Percentiles rank a stretch among this genome's conserved stretches.
phyloP scores from a whole-genome alignment of 2,113 vertebrate genomes.

The Tamias sibiricus region DNA sequence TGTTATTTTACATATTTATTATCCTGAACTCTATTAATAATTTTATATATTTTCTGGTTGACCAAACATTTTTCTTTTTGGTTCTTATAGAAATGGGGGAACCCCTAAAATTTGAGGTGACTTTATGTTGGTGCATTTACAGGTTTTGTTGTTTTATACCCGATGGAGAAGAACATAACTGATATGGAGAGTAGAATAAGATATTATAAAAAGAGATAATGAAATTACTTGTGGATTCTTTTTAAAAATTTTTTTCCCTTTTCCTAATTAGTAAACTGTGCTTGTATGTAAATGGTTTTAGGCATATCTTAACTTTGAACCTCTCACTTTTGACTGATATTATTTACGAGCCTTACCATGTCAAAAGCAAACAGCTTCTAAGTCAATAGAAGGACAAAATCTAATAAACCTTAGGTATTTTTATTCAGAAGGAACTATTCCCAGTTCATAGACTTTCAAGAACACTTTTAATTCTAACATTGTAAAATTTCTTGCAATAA shows the following conservation, averaged over 20 bases:
- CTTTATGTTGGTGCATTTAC: background rate
- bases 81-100: background rate
- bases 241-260: background rate
- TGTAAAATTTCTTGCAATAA: background rate
- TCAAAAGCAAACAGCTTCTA: slow-evolving; percentile 57
- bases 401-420: background rate
- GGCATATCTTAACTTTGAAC: slow-evolving; percentile 8
- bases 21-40: background rate
- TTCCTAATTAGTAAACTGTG: background rate
- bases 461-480: slow-evolving; percentile 10
- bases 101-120: background rate
- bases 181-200: background rate
- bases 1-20: background rate
- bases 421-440: background rate
- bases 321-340: background rate
- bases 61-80: slow-evolving; percentile 25
- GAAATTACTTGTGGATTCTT: background rate
- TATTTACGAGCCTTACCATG: slow-evolving; percentile 36
- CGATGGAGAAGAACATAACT: background rate
- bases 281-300: background rate
- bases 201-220: background rate
- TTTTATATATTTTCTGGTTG: background rate
- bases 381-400: background rate
- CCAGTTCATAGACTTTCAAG: background rate
- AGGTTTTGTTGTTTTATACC: background rate